Base-by-base conservation (phyloP, 2,113 vertebrate species). In the Lipophrys pholis region DNA sequence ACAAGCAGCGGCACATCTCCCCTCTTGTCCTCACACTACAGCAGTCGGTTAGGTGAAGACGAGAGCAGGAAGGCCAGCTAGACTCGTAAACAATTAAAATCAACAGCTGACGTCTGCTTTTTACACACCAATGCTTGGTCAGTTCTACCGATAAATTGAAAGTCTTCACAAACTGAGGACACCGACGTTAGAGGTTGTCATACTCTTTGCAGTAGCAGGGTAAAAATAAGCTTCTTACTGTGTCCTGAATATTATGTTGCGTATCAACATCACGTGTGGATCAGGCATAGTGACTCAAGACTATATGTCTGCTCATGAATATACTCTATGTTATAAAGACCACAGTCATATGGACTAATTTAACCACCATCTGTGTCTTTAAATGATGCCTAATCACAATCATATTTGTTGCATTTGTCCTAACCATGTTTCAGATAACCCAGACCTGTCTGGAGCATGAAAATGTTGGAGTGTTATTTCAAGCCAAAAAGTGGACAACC, bases 1-100 rank as follows among this genome's bases (percentile, higher is more conserved):
- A 51, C 40, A 76, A 49, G 54, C 64, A 70, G 61, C 62, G 48
- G 62, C 49, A 61, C 57, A 75, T 64, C 71, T 68, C 6, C 36
- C 14, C 21, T 49, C 46, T 78, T 48, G 65, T 72, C 69, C 67
- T 74, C 15, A 52, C n/a, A 42, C 9, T 15, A 42, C 16, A 45
- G 5, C 53, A 57, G 6, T 48, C 12, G 8, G 41, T 55, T 58
- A 57, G 43, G 49, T 70, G n/a, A 11, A 53, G 52, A 67, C 48
- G 38, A 42, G 5, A 69, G 50, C 49, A 57, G 15, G 21, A 10
- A 17, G 35, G 12, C 12, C 43, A 42, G 9, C 54, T 41, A 54
- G 35, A 48, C 16, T 17, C 11, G 42, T 11, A 8, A 50, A 63
- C 57, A 50, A 11, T 40, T 36, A 6, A 68, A 56, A 36, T 43